phyloP scores from a whole-genome alignment of 2,113 vertebrate species.

The Psammodynastes pulverulentus region DNA sequence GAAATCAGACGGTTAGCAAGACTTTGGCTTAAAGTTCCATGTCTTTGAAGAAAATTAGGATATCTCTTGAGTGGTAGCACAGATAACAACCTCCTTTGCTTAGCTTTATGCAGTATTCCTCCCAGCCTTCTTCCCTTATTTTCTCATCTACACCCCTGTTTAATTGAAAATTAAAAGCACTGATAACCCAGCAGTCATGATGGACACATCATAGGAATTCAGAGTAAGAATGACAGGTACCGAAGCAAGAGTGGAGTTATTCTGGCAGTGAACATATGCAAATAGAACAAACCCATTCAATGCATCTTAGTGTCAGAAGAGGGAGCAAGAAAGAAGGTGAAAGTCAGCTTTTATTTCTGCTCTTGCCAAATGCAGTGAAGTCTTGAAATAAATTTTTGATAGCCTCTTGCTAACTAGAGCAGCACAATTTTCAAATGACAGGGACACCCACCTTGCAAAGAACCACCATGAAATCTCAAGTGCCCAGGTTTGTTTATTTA shows the following conservation, averaged over 20 bases:
- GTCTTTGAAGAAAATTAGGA: neutral
- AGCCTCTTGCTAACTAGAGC: conserved; percentile 40
- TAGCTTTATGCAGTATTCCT: neutral
- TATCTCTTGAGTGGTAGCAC: conserved; percentile 20
- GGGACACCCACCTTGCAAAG: neutral
- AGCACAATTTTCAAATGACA: neutral
- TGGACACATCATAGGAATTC: conserved; percentile 22
- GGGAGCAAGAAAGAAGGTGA: neutral
- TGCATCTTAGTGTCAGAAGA: neutral
- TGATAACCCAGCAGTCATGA: neutral
- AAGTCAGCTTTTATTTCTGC: conserved; percentile 2
- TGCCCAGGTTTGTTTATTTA: neutral
- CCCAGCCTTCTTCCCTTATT: neutral
- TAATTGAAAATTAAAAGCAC: neutral
- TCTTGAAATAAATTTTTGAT: conserved; percentile 55
- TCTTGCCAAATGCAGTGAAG: conserved; percentile 45
- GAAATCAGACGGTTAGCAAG: neutral
- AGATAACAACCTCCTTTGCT: conserved; percentile 16
- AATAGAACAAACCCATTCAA: neutral
- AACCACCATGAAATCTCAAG: neutral
- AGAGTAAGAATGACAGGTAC: conserved; percentile 28
- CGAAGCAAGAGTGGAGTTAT: neutral
- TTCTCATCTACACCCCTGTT: conserved; percentile 5
- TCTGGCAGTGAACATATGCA: neutral
- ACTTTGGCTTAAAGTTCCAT: neutral